Base-by-base conservation (phyloP, 2,113 vertebrate genomes). In the Amphiprion ocellaris region DNA sequence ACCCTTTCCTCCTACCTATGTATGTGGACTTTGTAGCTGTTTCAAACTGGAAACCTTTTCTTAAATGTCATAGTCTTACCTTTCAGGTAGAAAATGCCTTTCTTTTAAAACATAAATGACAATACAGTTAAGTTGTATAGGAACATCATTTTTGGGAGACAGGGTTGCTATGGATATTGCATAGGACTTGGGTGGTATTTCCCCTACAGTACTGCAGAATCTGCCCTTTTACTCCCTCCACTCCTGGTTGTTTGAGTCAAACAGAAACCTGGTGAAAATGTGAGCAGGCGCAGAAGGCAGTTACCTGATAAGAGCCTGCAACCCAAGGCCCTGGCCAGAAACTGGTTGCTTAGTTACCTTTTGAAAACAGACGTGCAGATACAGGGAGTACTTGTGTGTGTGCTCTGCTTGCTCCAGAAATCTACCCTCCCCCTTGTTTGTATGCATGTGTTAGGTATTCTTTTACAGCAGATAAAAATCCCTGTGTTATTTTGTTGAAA, bases 271-370 rank as follows among this genome's bases (percentile, higher is more conserved):
- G 65, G 61, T 63, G 55, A 72, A 67, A 53, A 53, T 26, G 21
- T 54, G 80, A 85, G 77, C 85, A 81, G 74, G 72, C 58, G 62
- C 72, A 87, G 74, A 72, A 46, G 33, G 55, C 74, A 55, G 90
- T 91, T 93, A 93, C 90, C 91, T 93, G 92, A 94, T 93, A 92
- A 92, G 26, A 26, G 85, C 72, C 67, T 68, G 24, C 69, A 69
- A 86, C 65, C 79, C 73, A 74, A 85, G 79, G 84, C 83, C 80
- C 26, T 69, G 77, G 54, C 83, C 54, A 86, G 77, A 80, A 79
- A 67, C 86, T 60, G 58, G 94, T 95, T 95, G 94, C 94, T 89
- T 92, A 83, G 94, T 92, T 91, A 94, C 94, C 84, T 84, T 82
- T 89, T 87, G 83, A 90, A 93, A 91, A 92, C 88, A 90, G 76